These are phyloP conservation scores for Pachliopta kotzebuea DNA, from an alignment of 2,888 invertebrate genomes.

Conservation along the genomic window DNA sequence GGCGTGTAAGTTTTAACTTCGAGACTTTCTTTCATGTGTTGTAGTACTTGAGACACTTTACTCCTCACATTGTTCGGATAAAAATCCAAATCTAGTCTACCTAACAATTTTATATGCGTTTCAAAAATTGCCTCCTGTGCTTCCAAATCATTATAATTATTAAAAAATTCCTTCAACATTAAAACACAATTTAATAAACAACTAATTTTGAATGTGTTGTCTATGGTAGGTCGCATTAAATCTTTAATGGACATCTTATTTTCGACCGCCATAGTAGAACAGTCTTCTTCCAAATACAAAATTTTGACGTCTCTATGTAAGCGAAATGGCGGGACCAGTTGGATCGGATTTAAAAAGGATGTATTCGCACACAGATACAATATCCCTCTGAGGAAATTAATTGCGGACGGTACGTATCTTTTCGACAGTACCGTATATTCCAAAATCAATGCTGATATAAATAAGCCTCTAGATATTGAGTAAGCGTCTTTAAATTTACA, in stretches of 20 bases:
- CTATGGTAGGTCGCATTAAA: constrained; percentile 73
- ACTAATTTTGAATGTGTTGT: constrained; percentile 84
- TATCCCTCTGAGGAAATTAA: constrained; percentile 89
- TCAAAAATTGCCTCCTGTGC: constrained; percentile 73
- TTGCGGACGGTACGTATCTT: constrained; percentile 88
- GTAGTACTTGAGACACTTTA: constrained; percentile 60
- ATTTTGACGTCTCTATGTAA: constrained; percentile 75
- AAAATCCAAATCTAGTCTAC: constrained; percentile 77
- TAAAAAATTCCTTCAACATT: constrained; percentile 81
- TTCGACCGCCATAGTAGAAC: constrained; percentile 55
- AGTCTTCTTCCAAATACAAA: constrained; percentile 79
- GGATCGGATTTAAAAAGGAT: constrained; percentile 77
- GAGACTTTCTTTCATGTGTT: constrained; percentile 72
- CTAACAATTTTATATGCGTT: constrained; percentile 77
- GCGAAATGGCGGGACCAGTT: constrained; percentile 86
- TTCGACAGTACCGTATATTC: constrained; percentile 91
- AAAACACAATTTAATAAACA: constrained; percentile 77
- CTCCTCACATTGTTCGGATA: constrained; percentile 82
- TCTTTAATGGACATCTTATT: constrained; percentile 79
- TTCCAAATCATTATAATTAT: constrained; percentile 68
- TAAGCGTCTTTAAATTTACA: constrained; percentile 82
- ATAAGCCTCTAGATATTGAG: constrained; percentile 89
- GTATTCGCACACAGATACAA: constrained; percentile 86
- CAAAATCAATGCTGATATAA: constrained; percentile 85
- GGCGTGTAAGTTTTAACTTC: constrained; percentile 80